These are phyloP conservation scores for Tapirus indicus DNA, from an alignment of 2,797 vertebrate species.

Conservation along the genomic window DNA sequence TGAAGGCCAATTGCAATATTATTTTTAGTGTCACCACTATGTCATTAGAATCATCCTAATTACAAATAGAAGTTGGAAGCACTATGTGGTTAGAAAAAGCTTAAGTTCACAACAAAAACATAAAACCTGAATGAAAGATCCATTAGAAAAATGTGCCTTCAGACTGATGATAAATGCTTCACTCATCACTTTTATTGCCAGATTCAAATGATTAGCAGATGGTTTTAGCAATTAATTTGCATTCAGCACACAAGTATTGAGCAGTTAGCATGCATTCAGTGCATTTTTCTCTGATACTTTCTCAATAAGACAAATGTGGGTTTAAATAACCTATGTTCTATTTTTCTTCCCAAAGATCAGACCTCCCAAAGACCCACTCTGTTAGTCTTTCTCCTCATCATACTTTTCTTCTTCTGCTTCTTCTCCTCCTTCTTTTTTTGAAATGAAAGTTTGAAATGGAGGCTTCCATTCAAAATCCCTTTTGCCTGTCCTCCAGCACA, in stretches of 20 bases:
- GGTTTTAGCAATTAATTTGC: conserved; percentile 78
- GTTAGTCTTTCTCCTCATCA: conserved; percentile 39
- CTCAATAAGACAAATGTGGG: conserved; percentile 73
- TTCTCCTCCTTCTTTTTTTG: background rate
- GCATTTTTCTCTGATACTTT: conserved; percentile 63
- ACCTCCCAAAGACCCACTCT: background rate
- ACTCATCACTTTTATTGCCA: conserved; percentile 80
- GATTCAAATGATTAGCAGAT: conserved; percentile 79
- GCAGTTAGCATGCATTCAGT: conserved; percentile 61
- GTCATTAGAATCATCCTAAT: conserved; percentile 56
- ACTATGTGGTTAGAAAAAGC: conserved; percentile 12
- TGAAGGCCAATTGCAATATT: conserved; percentile 50
- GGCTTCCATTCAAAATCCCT: background rate
- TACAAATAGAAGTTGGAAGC: conserved; percentile 44
- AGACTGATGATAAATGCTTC: conserved; percentile 77
- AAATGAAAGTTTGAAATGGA: conserved; percentile 21
- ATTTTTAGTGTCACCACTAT: background rate
- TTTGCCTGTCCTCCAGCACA: background rate
- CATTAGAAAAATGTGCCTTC: conserved; percentile 73
- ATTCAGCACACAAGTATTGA: conserved; percentile 71
- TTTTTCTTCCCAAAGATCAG: conserved; percentile 69
- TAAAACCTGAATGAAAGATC: conserved; percentile 76
- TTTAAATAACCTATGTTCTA: conserved; percentile 73
- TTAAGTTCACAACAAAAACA: conserved; percentile 68
- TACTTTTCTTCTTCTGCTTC: background rate